Evolutionary conservation across 2,113 vertebrate species (phyloP), one percentile per base, ranked within the genome.

Genomic region (Gymnobelideus leadbeateri): DNA sequence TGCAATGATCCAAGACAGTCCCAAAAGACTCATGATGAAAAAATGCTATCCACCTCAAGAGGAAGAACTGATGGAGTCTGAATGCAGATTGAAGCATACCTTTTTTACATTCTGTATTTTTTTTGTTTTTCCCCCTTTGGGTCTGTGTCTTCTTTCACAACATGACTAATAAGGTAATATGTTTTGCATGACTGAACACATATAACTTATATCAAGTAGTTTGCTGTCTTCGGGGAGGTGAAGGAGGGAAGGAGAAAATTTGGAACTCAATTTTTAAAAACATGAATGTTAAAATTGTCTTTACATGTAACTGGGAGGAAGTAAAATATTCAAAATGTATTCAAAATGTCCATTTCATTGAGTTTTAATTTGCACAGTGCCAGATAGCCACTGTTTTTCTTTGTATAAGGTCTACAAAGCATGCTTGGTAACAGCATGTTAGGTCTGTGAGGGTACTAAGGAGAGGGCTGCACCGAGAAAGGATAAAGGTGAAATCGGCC

Each of bases 401-500:
- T 68, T 68, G 61, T 4, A 37, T 16, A 68, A 68, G 61, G 4
- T 37, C 61, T 68, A 37, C 7, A 16, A 68, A 37, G 61, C 8
- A 31, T 12, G 10, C 28, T 31, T 61, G 10, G 57, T 12, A 68
- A 61, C 3, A 68, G 12, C 28, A 12, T 37, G 94, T 90, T 92
- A 49, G 94, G 91, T 0, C 92, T 8, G 51, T 21, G 5, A 90
- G 4, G 25, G 93, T 91, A 97, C 28, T 96, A 96, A 97, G 47
- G 8, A 0, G 93, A 84, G 96, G 95, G 89, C 92, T 47, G 21
- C 49, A 84, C 53, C 16, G 47, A 68, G 61, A 46, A 91, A 84
- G 68, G n/a, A 43, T 23, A 23, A 43, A 24, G 92, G 93, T 96
- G 46, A 93, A 61, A 93, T 95, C 54, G 96, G 89, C 94, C 57